Base-by-base conservation (phyloP, 2,888 invertebrate species). In the Eumerus sabulonum region DNA sequence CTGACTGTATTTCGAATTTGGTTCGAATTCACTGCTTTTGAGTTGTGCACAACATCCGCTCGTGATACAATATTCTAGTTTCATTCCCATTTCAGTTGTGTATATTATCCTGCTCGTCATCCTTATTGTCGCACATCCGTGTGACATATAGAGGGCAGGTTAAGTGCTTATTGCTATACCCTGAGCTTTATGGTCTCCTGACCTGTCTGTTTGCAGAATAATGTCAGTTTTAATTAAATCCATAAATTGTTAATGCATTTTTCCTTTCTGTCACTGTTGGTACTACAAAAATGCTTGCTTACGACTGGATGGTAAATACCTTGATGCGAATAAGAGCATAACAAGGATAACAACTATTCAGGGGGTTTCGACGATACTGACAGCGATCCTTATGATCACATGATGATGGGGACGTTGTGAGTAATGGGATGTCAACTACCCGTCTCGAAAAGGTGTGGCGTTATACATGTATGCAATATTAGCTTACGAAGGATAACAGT, bases 191-290 rank as follows among this genome's bases (percentile, higher is more conserved):
- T 42, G 18, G 12, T 47, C 36, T 35, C 36, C 59, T 47, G 35
- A n/a, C 12, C 40, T n/a, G 12, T 5, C 35, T 44, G n/a, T 36
- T n/a, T n/a, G 38, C n/a, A 47, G 40, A 44, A 35, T 44, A 50
- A 62, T 53, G 68, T 35, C 74, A 63, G 56, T 63, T 57, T 62
- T 76, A 76, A 76, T 76, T 68, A 68, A 76, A 68, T 76, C 63
- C 68, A 76, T 76, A 68, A 44, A 76, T 57, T 76, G 17, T 68
- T 68, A 68, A 67, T 74, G 54, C 62, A 66, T 67, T 67, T 51
- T 67, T 51, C 19, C 36, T 60, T 19, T 44, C 40, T 17, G 11
- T 45, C 59, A 45, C 45, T 14, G 14, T 47, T 27, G 27, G 7
- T 7, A 27, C 27, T 27, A 27, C 27, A 27, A 27, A 27, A 27